phyloP scores from a whole-genome alignment of 2,797 vertebrate species.

The Lutjanus argentimaculatus region DNA sequence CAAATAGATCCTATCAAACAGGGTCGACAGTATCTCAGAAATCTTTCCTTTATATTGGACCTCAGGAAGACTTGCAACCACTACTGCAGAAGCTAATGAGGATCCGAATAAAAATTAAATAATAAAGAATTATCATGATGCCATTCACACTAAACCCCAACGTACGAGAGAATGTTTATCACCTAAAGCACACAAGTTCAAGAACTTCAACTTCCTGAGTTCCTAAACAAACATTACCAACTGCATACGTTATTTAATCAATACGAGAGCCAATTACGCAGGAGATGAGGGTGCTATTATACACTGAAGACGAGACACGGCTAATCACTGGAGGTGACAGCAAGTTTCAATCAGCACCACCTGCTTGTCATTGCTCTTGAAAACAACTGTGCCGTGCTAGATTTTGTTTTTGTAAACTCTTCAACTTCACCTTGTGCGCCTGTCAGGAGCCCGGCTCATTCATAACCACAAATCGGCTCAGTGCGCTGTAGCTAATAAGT shows the following conservation, averaged over 20 bases:
- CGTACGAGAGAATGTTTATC: not conserved
- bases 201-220: conserved; percentile 56
- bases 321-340: conserved; percentile 72
- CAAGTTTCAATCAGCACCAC: conserved; percentile 73
- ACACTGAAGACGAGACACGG: conserved; percentile 60
- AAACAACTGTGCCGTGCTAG: conserved; percentile 44
- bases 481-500: conserved; percentile 41
- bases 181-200: conserved; percentile 43
- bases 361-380: conserved; percentile 56
- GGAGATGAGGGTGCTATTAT: conserved; percentile 79
- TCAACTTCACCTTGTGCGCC: conserved; percentile 32
- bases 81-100: too few species aligned
- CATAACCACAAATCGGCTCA: conserved; percentile 26
- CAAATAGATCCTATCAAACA: not conserved
- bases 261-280: conserved; percentile 77
- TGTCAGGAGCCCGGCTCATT: conserved; percentile 22
- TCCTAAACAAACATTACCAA: conserved; percentile 71
- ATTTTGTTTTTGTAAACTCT: conserved; percentile 59
- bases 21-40: not conserved
- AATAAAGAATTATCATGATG: not conserved
- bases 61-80: too few species aligned
- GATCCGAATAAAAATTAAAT: too few species aligned
- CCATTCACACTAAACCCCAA: not conserved
- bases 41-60: not conserved
- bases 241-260: conserved; percentile 87